A percentile compares a stretch with the other conserved stretches of the same genome.
These are phyloP conservation scores for Shargacucullia verbasci DNA, from an alignment of 2,888 invertebrate genomes.

Conservation along the genomic window DNA sequence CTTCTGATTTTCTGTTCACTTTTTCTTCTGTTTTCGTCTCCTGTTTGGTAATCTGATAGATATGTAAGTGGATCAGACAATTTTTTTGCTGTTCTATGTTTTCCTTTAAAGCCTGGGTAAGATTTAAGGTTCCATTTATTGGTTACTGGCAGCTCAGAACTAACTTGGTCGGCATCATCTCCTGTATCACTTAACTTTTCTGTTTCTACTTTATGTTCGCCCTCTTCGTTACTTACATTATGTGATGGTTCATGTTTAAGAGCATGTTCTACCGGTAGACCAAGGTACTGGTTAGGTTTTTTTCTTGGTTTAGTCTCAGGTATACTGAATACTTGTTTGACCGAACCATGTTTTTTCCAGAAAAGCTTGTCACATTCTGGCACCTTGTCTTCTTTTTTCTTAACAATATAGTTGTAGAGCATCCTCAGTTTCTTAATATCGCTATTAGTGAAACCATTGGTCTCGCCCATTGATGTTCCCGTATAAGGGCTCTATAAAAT, in stretches of 20 bases:
- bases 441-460: conserved; percentile 54
- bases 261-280: conserved; percentile 18
- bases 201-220: not conserved
- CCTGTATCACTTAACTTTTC: not conserved
- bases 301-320: conserved; percentile 41
- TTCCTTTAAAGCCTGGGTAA: not conserved
- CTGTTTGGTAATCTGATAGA: conserved; percentile 33
- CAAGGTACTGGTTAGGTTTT: conserved; percentile 67
- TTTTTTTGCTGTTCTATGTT: not conserved
- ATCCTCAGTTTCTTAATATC: conserved; percentile 74
- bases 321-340: conserved; percentile 19
- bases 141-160: not conserved
- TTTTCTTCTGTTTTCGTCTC: conserved; percentile 13
- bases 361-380: conserved; percentile 71
- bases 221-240: too few species aligned
- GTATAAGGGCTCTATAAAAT: conserved; percentile 8
- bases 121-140: conserved; percentile 9
- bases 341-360: conserved; percentile 58
- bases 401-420: conserved; percentile 71
- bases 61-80: conserved; percentile 13
- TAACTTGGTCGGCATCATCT: not conserved
- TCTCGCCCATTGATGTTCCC: conserved; percentile 36
- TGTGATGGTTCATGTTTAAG: too few species aligned
- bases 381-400: conserved; percentile 51
- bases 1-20: not conserved